Conservation (phyloP, 2,113 vertebrate species). For the Saguinus midas region DNA sequence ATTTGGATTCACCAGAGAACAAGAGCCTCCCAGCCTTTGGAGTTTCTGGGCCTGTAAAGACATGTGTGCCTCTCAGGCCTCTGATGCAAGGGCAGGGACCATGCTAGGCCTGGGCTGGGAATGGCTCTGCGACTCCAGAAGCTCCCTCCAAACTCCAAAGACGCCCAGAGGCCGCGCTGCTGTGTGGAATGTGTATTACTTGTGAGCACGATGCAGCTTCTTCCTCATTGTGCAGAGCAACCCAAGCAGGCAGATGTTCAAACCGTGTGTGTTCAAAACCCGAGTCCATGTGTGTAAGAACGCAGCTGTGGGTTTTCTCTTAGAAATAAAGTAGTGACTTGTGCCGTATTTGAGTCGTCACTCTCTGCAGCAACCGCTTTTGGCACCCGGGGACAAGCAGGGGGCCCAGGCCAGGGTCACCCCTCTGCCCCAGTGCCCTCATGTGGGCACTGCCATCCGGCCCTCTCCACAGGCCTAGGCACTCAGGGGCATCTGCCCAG, state of each 20-base stretch:
- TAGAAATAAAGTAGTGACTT: neutral
- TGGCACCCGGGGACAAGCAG: neutral
- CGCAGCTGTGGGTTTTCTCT: neutral
- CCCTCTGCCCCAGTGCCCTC: neutral
- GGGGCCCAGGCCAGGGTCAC: too few species aligned
- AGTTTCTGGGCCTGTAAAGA: neutral
- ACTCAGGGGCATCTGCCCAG: neutral
- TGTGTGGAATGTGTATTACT: neutral
- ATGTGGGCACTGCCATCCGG: neutral
- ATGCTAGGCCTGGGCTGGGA: neutral
- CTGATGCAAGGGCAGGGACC: too few species aligned
- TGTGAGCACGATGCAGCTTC: neutral
- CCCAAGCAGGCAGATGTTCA: neutral
- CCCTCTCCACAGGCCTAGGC: neutral
- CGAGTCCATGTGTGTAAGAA: neutral
- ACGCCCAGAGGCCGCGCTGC: neutral
- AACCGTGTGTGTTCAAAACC: too few species aligned
- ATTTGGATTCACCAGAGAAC: neutral
- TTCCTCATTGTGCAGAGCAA: neutral
- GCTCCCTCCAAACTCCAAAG: neutral
- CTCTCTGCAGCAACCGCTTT: neutral
- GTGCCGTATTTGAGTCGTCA: fast-evolving
- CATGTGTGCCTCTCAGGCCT: neutral
- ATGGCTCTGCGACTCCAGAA: too few species aligned
- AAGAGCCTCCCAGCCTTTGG: fast-evolving